Evolutionary conservation across 2,113 vertebrate species (phyloP).

Genomic region (Arizona elegans): DNA sequence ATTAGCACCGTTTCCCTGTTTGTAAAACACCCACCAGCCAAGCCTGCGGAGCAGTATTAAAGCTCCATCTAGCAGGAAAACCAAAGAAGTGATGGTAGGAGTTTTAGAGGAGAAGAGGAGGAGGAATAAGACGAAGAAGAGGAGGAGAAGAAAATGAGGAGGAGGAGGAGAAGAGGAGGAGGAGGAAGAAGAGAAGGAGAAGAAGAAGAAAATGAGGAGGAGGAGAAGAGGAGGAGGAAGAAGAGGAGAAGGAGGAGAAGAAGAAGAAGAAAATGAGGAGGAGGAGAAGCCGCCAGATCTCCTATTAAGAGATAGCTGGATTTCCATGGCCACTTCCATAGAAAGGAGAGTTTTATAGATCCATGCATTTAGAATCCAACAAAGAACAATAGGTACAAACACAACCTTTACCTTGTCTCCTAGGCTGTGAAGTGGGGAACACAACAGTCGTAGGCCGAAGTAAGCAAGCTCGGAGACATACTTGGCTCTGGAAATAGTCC

Average conservation of each 20-base stretch:
- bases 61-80: conserved; percentile 63
- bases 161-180: too few species aligned
- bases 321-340: background rate
- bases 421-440: conserved; percentile 77
- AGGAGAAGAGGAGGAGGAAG: too few species aligned
- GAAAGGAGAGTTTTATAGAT: background rate
- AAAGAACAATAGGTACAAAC: background rate
- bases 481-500: conserved; percentile 68
- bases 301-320: background rate
- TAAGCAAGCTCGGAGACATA: conserved; percentile 84
- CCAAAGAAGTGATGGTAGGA: conserved; percentile 7
- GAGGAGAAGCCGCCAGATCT: background rate
- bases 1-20: background rate
- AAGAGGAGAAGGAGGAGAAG: too few species aligned
- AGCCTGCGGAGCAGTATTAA: background rate
- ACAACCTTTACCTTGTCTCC: conserved; percentile 75
- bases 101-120: too few species aligned
- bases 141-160: too few species aligned
- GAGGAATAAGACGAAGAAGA: too few species aligned
- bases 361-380: rapidly evolving
- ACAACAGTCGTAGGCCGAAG: conserved; percentile 78
- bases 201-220: too few species aligned
- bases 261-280: too few species aligned
- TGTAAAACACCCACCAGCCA: background rate
- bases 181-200: rapidly evolving